Conservation (phyloP, 2,888 invertebrate genomes). For the Sinhomidia bicolor region DNA sequence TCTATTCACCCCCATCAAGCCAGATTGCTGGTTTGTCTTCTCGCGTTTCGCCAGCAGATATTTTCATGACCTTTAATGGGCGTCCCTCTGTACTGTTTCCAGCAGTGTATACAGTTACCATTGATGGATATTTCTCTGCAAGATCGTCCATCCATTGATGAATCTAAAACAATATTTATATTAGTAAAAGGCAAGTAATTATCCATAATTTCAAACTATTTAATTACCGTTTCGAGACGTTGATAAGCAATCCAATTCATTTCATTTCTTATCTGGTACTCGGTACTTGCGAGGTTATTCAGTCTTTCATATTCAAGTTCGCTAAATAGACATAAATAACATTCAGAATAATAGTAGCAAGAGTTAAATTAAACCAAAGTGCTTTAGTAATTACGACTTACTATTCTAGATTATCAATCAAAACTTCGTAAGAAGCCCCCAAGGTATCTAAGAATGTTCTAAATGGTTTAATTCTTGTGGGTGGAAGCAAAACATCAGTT, state of each 20-base stretch:
- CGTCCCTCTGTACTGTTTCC: conserved; percentile 89
- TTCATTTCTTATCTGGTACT: conserved; percentile 23
- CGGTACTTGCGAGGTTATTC: conserved; percentile 64
- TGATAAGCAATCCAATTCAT: conserved; percentile 79
- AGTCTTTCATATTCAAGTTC: conserved; percentile 73
- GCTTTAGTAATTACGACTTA: conserved; percentile 47
- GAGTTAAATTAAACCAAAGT: background rate
- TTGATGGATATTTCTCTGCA: conserved; percentile 85
- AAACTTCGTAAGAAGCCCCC: conserved; percentile 75
- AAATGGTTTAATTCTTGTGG: conserved; percentile 82
- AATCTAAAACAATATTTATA: too few species aligned
- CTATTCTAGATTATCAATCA: conserved; percentile 76
- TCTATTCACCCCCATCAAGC: conserved; percentile 82
- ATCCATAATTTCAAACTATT: too few species aligned
- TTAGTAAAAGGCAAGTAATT: too few species aligned
- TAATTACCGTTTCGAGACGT: conserved; percentile 75
- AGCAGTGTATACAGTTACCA: conserved; percentile 87
- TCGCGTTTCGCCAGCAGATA: conserved; percentile 81
- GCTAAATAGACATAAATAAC: conserved; percentile 32
- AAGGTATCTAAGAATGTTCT: conserved; percentile 73
- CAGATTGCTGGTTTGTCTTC: conserved; percentile 84
- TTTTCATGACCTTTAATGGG: conserved; percentile 83
- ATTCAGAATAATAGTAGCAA: background rate
- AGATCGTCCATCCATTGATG: conserved; percentile 85
- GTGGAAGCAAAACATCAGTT: conserved; percentile 89